These are phyloP conservation scores for Xenus cinereus DNA, from an alignment of 2,113 vertebrate genomes.

Conservation along the genomic window DNA sequence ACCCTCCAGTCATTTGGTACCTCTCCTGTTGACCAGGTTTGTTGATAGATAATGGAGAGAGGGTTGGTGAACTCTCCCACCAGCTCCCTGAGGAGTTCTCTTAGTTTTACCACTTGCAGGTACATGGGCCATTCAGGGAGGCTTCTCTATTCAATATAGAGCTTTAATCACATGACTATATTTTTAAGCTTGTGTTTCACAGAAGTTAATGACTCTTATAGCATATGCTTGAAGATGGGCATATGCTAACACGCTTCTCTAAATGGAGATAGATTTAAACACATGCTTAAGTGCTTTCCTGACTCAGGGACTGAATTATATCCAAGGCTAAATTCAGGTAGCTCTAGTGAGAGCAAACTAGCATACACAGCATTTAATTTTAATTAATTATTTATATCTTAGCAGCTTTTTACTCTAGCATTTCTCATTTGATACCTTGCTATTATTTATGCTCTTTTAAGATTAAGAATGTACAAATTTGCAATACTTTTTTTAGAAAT, in stretches of 20 bases:
- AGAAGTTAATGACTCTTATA: not conserved
- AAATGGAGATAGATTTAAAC: not conserved
- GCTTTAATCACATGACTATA: not conserved
- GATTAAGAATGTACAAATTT: not conserved
- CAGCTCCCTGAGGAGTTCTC: not conserved
- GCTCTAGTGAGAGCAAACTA: not conserved
- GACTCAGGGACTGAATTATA: not conserved
- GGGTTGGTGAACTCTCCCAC: too few species aligned
- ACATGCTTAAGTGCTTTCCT: not conserved
- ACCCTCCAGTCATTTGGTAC: too few species aligned
- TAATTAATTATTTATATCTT: not conserved
- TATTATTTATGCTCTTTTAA: not conserved
- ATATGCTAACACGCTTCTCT: not conserved
- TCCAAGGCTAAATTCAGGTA: not conserved
- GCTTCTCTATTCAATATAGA: not conserved
- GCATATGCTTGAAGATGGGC: not conserved
- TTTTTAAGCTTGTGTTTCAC: not conserved
- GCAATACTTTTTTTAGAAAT: not conserved
- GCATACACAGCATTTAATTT: not conserved
- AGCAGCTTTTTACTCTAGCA: not conserved
- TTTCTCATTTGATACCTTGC: not conserved
- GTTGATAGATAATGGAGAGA: too few species aligned
- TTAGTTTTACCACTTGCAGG: not conserved
- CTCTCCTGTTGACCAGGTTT: too few species aligned
- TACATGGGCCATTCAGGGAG: not conserved